A percentile compares a stretch with the other conserved stretches of the same genome.
phyloP scores from a whole-genome alignment of 2,113 vertebrate species.

The Callorhinus ursinus region DNA sequence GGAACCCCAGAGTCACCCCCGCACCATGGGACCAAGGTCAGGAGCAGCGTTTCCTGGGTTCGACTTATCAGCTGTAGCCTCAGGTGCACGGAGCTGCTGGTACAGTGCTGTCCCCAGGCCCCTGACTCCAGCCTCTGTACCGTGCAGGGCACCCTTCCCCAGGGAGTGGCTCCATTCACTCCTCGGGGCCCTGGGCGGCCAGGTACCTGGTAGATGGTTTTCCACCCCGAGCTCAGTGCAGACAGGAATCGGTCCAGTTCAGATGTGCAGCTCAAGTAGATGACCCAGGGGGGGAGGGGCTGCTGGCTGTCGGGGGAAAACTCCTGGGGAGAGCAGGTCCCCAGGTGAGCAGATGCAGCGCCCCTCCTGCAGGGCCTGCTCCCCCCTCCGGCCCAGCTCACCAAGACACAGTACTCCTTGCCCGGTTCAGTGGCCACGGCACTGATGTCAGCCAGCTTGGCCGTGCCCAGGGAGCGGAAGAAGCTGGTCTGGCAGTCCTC shows the following conservation, averaged over 20 bases:
- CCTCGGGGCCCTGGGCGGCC: background rate
- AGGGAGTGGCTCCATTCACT: rapidly evolving
- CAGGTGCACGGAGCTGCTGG: background rate
- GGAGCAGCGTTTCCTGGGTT: background rate
- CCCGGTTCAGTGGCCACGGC: slow-evolving; percentile 85
- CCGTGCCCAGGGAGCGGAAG: slow-evolving; percentile 93
- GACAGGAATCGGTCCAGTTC: slow-evolving; percentile 94
- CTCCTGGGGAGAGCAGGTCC: slow-evolving; percentile 85
- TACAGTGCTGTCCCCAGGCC: background rate
- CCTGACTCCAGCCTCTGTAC: background rate
- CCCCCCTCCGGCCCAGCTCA: slow-evolving; percentile 73
- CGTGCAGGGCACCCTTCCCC: background rate
- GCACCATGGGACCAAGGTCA: background rate
- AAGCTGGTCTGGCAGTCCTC: slow-evolving; percentile 99
- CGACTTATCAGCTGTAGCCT: background rate
- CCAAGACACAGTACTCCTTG: slow-evolving; percentile 95
- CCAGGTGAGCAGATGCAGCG: rapidly evolving
- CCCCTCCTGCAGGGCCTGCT: background rate
- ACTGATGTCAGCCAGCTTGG: slow-evolving; percentile 87
- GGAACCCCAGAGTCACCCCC: rapidly evolving
- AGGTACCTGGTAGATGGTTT: slow-evolving; percentile 91
- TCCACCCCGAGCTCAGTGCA: slow-evolving; percentile 88
- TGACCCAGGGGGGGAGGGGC: slow-evolving; percentile 93
- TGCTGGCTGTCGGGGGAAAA: slow-evolving; percentile 91
- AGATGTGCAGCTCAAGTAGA: slow-evolving; percentile 94